A percentile compares a stretch with the other conserved stretches of the same genome.
Evolutionary conservation across 2,888 invertebrate species (phyloP).

Genomic region (Autographa gamma): DNA sequence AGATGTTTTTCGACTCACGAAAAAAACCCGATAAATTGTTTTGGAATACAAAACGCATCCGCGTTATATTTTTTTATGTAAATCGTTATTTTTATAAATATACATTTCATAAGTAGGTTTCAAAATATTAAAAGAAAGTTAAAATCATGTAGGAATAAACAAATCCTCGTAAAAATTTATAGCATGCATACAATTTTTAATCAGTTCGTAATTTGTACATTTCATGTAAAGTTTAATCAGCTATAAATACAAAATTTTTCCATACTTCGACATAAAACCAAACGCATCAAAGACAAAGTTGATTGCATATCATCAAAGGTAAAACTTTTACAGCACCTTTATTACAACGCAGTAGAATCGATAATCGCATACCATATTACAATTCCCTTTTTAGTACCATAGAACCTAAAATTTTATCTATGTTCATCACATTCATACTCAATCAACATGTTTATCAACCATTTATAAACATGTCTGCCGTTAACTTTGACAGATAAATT

Average conservation of each 20-base stretch:
- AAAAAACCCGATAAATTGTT: too few species aligned
- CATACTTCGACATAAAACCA: background rate
- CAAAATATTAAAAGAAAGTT: too few species aligned
- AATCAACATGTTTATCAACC: constrained; percentile 23
- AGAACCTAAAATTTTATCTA: background rate
- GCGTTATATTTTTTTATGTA: too few species aligned
- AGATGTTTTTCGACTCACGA: too few species aligned
- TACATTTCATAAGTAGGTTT: too few species aligned
- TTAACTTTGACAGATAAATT: constrained; percentile 10
- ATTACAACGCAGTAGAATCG: background rate
- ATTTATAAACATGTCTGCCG: constrained; percentile 26
- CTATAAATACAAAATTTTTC: background rate
- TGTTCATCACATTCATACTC: constrained; percentile 17
- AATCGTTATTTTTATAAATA: too few species aligned
- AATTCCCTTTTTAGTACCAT: background rate
- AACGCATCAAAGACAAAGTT: background rate
- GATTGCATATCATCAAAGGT: background rate
- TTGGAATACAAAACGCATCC: too few species aligned
- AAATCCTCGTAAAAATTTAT: too few species aligned
- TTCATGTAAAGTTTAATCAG: background rate
- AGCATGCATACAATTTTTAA: too few species aligned
- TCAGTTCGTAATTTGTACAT: background rate
- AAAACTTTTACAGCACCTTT: background rate
- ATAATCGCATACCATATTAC: background rate
- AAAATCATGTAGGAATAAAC: too few species aligned